Evolutionary conservation across 2,888 invertebrate species (phyloP), one percentile per base, ranked within the genome.

Genomic region (Leptinotarsa tumamoca): DNA sequence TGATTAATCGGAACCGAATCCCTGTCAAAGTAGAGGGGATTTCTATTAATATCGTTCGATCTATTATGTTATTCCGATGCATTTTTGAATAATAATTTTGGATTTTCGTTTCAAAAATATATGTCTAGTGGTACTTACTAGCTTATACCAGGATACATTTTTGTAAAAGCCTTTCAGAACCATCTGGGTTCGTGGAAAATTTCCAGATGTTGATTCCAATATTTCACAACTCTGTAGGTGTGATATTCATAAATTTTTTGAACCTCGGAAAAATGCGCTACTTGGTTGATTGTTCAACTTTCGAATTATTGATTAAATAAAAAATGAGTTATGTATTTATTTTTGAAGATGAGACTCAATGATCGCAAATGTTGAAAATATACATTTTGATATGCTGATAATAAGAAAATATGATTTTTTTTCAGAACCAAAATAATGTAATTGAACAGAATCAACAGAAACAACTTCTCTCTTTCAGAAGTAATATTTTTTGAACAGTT

Each of bases 1-100:
- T 84, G 83, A 85, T 84, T 83, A 82, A 83, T 85, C 83, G 83
- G 83, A 80, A 79, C 82, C 83, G 82, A 82, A 82, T 81, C 78
- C 63, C 68, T 58, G 74, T 66, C 21, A 27, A 66, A 75, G 80
- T 78, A 79, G 80, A 77, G 80, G 80, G 79, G 79, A 79, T 78
- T 77, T 80, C 80, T 80, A 78, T 78, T 77, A 78, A 72, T 74
- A 73, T 80, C 76, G 76, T 78, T 77, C 73, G 72, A 54, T 77
- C 68, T 72, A 69, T 78, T 66, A 72, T 73, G 73, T 71, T 76
- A 71, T 78, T 77, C 76, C 63, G 50, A 67, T 68, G 54, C 68
- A 67, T 73, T 78, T 75, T 77, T 71, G 61, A 43, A 52, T 52
- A 67, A 71, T 72, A 61, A 67, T 49, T 68, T 49, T 51, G 49